These are phyloP conservation scores for Porites lobata DNA, from an alignment of 92 coral and sea anemone genomes.

Conservation along the genomic window DNA sequence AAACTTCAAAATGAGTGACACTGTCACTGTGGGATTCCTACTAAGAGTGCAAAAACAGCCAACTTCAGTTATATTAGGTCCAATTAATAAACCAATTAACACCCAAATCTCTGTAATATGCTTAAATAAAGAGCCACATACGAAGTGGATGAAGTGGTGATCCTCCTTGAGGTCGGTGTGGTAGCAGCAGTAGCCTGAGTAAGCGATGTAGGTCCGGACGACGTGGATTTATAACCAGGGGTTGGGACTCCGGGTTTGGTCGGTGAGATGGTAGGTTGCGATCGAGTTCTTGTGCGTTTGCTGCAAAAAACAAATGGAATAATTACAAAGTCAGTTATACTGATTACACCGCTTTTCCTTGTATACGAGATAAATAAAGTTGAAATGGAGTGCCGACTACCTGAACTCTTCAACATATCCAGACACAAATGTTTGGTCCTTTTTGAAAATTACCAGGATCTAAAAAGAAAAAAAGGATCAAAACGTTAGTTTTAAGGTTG, in stretches of 20 bases:
- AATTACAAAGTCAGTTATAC: not conserved
- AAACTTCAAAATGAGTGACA: slow-evolving; percentile 71
- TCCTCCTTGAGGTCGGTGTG: slow-evolving; percentile 8
- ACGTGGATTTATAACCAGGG: slow-evolving; percentile 15
- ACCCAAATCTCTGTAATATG: not conserved
- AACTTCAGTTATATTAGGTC: no score
- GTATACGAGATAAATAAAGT: no score
- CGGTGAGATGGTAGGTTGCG: slow-evolving; percentile 8
- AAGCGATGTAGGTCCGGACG: slow-evolving; percentile 27
- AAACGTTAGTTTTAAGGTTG: not conserved
- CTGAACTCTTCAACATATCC: slow-evolving; percentile 77
- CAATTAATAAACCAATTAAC: no score
- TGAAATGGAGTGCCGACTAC: slow-evolving; percentile 19
- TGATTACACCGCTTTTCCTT: no score
- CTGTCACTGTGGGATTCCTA: slow-evolving; percentile 40
- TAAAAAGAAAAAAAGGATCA: slow-evolving; percentile 4
- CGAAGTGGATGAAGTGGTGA: slow-evolving; percentile 7
- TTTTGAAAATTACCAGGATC: slow-evolving; percentile 66
- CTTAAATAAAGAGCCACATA: not conserved
- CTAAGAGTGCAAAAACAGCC: not conserved
- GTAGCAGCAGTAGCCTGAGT: slow-evolving; percentile 4
- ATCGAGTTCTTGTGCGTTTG: not conserved
- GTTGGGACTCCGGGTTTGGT: slow-evolving; percentile 18
- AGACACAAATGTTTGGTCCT: slow-evolving; percentile 68
- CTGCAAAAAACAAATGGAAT: not conserved